Percentiles rank a stretch among this genome's conserved stretches.
Conservation (phyloP, 2,888 invertebrate species). For the Troglohyphantes excavatus region DNA sequence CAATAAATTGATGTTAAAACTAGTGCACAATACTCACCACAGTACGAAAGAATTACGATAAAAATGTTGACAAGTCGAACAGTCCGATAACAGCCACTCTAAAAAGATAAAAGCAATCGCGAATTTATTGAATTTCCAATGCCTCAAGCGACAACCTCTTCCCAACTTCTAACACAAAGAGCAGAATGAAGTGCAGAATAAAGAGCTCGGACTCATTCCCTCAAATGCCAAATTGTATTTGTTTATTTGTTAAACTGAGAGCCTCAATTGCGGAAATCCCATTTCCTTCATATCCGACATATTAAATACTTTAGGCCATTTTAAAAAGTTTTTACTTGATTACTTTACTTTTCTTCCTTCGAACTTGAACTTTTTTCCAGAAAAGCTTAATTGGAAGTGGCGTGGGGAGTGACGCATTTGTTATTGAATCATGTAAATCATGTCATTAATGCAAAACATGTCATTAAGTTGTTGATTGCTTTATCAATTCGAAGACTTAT, state of each 20-base stretch:
- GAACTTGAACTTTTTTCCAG: background rate
- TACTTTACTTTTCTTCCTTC: background rate
- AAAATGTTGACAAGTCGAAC: background rate
- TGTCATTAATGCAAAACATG: background rate
- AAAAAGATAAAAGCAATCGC: background rate
- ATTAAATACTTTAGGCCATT: background rate
- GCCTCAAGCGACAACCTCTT: background rate
- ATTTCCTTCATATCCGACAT: background rate
- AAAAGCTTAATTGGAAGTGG: background rate
- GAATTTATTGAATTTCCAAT: conserved; percentile 1
- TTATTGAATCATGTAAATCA: background rate
- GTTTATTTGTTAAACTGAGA: conserved; percentile 1
- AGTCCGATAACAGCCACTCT: background rate
- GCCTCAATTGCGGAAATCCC: background rate
- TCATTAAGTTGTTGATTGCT: background rate
- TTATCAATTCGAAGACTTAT: background rate
- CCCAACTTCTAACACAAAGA: background rate
- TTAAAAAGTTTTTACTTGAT: background rate
- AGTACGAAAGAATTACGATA: background rate
- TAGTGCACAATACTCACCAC: background rate
- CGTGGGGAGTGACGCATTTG: background rate
- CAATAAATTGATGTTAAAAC: background rate
- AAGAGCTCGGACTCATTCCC: background rate
- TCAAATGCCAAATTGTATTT: conserved; percentile 6
- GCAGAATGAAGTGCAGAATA: background rate